Base-by-base conservation (phyloP, 2,797 vertebrate species). In the Girardinus metallicus region DNA sequence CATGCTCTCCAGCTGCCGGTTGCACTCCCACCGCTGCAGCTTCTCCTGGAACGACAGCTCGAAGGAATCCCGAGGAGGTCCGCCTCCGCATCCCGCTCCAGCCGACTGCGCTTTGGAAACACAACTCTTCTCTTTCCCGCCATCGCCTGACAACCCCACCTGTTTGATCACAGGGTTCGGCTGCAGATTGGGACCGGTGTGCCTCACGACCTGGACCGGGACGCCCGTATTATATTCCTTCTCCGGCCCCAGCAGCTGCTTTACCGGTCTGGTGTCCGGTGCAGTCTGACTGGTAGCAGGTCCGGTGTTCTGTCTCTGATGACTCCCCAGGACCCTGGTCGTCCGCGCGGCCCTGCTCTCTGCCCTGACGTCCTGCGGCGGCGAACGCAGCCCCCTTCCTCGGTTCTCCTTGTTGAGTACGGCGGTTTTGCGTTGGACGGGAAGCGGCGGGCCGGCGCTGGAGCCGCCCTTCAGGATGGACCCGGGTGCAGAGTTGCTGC, bases 21-120 rank as follows among this genome's bases (percentile, higher is more conserved):
- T 95, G 39, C 90, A 92, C 76, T 97, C 97, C 97, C 97, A 99
- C 23, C 57, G 93, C 81, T 93, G 93, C 41, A 97, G 80, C 78
- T 97, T 97, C 80, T 96, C 97, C 90, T 96, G 96, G 88, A 98
- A 96, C 55, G 97, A 98, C 89, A 94, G 26, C 64, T 98, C 97
- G 79, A 97, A 96, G 70, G 96, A 97, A 21, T 95, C 91, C 73
- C 93, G 95, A 12, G 87, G 77, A 76, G 43, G 77, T 51, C 23
- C 39, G 0, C 13, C 73, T 74, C 4, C 31, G 49, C 10, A 73
- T 36, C 9, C 76, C 5, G 73, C 23, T 2, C 5, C 23, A 0
- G 29, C 34, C 0, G n/a, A 13, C 43, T 77, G 73, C 29, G 29
- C 62, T 74, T 47, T 39, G 44, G 80, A 75, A 21, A 36, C 26